Conservation (phyloP, 2,888 invertebrate species). For the Yponomeuta malinellus region DNA sequence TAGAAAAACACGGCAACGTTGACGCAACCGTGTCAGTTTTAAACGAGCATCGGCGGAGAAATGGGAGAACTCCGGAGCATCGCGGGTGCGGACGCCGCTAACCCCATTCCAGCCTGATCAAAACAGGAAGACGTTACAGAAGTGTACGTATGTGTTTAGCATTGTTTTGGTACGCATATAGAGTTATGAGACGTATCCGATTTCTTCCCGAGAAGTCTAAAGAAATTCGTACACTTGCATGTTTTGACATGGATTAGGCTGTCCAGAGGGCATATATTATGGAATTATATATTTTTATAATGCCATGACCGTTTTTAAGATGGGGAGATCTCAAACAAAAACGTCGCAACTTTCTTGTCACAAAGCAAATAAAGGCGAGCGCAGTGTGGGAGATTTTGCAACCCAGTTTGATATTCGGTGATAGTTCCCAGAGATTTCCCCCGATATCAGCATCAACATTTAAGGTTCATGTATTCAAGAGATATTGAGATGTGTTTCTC, state of each 20-base stretch:
- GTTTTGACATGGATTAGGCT: not conserved
- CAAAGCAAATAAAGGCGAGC: not conserved
- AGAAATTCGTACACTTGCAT: not conserved
- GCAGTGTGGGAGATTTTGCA: not conserved
- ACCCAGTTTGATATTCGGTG: not conserved
- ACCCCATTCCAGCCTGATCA: conserved; percentile 45
- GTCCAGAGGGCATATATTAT: too few relatives aligned
- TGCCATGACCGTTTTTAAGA: not conserved
- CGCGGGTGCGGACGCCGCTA: conserved; percentile 26
- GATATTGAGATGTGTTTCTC: not conserved
- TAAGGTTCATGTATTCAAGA: not conserved
- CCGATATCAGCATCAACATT: not conserved
- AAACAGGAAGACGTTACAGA: conserved; percentile 51
- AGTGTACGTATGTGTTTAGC: conserved; percentile 6
- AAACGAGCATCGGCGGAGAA: not conserved
- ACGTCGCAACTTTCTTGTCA: not conserved
- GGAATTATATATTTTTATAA: too few relatives aligned
- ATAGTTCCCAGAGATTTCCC: conserved; percentile 7
- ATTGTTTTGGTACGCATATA: conserved; percentile 10
- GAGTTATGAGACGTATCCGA: not conserved
- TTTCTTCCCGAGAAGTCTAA: not conserved
- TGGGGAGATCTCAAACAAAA: not conserved
- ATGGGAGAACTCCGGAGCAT: not conserved
- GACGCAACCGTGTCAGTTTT: conserved; percentile 38
- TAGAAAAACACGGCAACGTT: conserved; percentile 57